Conservation (phyloP, 2,888 invertebrate species). For the Mesorhabditis spiculigera region DNA sequence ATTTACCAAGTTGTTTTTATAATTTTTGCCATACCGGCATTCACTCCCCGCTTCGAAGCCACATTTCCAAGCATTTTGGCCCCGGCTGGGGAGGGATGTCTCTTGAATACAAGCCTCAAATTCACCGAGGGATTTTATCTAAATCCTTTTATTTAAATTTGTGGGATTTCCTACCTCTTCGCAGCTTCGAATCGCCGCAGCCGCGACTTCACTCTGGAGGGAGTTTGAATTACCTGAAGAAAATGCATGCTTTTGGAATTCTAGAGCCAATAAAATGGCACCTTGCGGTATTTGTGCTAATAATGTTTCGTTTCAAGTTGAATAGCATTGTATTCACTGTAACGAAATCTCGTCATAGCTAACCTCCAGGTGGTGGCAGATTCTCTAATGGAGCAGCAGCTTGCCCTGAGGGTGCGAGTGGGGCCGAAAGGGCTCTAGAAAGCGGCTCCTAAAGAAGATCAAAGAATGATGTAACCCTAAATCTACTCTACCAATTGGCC, state of each 20-base stretch:
- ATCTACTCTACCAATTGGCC: neutral
- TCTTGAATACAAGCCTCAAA: constrained; percentile 2
- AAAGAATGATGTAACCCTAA: neutral
- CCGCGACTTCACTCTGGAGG: no score
- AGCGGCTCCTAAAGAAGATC: neutral
- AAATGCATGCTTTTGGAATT: no score
- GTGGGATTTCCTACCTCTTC: neutral
- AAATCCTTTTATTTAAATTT: neutral
- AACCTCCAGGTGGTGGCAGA: neutral
- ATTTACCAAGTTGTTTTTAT: neutral
- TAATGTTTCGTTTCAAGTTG: no score
- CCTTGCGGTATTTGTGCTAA: no score
- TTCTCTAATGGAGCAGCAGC: neutral
- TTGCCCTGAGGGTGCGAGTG: neutral
- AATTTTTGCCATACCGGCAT: neutral
- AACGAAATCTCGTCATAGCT: neutral
- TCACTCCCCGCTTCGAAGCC: neutral
- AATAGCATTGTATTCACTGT: no score
- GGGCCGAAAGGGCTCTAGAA: neutral
- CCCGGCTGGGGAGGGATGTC: neutral
- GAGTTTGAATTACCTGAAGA: no score
- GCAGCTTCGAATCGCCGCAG: neutral
- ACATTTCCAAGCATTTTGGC: neutral
- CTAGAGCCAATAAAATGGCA: no score
- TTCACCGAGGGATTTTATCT: neutral